Percentiles rank a stretch among this genome's conserved stretches.
These are phyloP conservation scores for Alexandromys fortis DNA, from an alignment of 2,113 vertebrate species.

Conservation along the genomic window DNA sequence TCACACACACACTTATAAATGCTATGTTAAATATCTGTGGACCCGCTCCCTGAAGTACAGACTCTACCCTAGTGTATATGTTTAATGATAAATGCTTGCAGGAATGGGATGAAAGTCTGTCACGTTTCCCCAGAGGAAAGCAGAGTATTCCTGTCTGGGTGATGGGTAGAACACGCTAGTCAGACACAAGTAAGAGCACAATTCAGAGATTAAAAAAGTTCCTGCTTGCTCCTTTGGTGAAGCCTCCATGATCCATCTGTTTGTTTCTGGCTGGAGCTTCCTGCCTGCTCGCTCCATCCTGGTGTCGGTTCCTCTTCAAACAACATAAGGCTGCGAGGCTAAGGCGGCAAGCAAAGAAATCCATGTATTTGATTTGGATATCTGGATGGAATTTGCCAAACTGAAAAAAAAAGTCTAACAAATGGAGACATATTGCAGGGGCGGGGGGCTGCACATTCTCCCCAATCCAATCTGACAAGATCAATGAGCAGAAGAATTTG, in stretches of 20 bases:
- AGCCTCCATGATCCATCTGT: background rate
- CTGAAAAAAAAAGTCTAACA: background rate
- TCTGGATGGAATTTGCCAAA: background rate
- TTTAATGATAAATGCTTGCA: background rate
- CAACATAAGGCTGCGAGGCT: background rate
- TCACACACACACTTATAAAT: background rate
- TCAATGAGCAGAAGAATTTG: background rate
- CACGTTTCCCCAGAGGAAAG: background rate
- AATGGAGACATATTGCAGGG: background rate
- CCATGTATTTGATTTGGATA: background rate
- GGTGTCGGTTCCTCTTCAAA: background rate
- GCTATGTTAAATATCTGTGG: background rate
- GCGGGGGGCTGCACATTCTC: background rate
- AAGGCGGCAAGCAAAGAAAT: background rate
- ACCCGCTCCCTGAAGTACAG: background rate
- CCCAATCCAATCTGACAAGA: background rate
- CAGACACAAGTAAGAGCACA: background rate
- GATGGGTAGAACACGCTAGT: background rate
- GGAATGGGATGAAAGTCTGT: background rate
- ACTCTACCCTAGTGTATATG: background rate
- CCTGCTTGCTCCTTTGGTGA: background rate
- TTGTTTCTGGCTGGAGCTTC: conserved; percentile 15
- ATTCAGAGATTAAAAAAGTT: background rate
- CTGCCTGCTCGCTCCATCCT: background rate
- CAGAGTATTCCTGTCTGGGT: background rate